A percentile compares a stretch with the other conserved stretches of the same genome.
Evolutionary conservation across 2,113 vertebrate genomes (phyloP).

Genomic region (Xenus cinereus): DNA sequence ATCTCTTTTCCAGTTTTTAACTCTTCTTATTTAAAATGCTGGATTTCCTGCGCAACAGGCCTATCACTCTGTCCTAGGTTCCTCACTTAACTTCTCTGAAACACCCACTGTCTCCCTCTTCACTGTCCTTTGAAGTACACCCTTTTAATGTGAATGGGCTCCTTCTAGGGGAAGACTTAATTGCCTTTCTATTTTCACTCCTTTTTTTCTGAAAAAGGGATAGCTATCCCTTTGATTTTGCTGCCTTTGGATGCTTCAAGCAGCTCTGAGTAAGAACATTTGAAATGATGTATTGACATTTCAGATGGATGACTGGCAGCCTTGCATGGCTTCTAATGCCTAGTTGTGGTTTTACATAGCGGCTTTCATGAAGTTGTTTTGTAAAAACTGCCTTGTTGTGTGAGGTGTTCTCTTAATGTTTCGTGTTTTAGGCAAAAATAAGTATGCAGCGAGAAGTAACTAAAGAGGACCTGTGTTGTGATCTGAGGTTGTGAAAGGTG

Average conservation of each 20-base stretch:
- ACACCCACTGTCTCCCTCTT: not conserved
- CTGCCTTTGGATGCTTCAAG: not conserved
- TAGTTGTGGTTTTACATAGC: not conserved
- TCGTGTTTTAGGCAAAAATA: not conserved
- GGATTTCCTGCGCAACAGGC: not conserved
- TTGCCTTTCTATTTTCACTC: not conserved
- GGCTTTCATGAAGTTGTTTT: not conserved
- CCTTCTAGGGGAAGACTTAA: not conserved
- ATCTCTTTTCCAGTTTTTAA: not conserved
- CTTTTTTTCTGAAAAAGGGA: not conserved
- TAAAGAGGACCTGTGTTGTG: not conserved
- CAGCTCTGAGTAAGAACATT: not conserved
- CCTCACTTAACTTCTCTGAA: not conserved
- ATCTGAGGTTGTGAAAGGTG: not conserved
- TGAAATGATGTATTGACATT: not conserved
- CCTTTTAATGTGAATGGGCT: not conserved
- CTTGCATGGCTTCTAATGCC: not conserved
- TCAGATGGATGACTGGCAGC: not conserved
- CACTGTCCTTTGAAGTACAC: not conserved
- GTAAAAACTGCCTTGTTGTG: not conserved
- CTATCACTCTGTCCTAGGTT: not conserved
- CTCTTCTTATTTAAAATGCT: not conserved
- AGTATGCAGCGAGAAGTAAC: not conserved
- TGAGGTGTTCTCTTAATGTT: not conserved
- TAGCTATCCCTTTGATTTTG: constrained; percentile 12